A percentile compares a stretch with the other conserved stretches of the same genome.
These are phyloP conservation scores for Ara ararauna DNA, from an alignment of 2,797 vertebrate species.

Conservation along the genomic window DNA sequence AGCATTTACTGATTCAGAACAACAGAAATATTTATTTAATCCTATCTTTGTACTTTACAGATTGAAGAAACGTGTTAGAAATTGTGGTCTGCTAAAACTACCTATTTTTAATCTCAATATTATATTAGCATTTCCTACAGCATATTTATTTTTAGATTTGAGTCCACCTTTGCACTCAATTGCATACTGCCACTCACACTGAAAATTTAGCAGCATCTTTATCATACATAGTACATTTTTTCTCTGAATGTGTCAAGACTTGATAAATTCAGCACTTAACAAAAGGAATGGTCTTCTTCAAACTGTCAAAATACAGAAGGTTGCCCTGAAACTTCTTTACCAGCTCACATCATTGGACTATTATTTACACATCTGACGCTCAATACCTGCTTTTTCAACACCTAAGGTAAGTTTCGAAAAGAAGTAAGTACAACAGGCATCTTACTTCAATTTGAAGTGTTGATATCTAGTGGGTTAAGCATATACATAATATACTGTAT, in stretches of 20 bases:
- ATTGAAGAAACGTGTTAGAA: not conserved
- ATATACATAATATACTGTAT: not conserved
- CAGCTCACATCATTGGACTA: not conserved
- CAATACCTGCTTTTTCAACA: not conserved
- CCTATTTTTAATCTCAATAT: not conserved
- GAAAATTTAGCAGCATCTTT: constrained; percentile 8
- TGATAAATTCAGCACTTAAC: not conserved
- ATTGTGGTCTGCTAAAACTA: not conserved
- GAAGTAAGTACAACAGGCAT: not conserved
- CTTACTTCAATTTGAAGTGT: not conserved
- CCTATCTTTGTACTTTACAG: not conserved
- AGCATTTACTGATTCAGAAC: not conserved
- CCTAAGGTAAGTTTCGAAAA: not conserved
- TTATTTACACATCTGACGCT: not conserved
- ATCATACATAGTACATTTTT: not conserved
- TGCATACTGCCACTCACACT: not conserved
- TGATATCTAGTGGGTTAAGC: not conserved
- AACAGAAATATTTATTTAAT: constrained; percentile 2
- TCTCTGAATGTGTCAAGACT: not conserved
- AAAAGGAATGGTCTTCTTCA: not conserved
- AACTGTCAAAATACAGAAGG: constrained; percentile 15
- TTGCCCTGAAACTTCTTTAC: not conserved
- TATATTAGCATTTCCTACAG: not conserved
- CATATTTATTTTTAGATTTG: not conserved
- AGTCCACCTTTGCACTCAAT: not conserved